Conservation (phyloP, 2,113 vertebrate species). For the Oryzias woworae region DNA sequence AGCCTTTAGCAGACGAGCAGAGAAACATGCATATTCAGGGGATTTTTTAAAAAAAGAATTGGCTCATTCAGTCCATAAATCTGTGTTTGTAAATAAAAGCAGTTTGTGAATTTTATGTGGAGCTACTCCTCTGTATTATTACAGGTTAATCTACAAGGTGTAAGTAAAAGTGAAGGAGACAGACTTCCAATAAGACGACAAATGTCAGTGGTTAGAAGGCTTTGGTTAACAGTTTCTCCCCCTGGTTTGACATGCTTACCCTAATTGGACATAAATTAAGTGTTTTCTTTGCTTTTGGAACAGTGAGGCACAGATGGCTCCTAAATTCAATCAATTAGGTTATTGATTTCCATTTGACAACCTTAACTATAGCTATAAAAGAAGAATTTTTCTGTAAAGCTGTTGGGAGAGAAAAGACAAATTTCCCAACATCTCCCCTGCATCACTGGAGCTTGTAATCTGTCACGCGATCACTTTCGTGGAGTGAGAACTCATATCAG, state of each 20-base stretch:
- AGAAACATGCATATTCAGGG: constrained; percentile 51
- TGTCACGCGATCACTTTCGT: too few relatives aligned
- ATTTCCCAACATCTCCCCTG: background rate
- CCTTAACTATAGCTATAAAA: background rate
- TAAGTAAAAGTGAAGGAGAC: background rate
- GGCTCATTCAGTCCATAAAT: constrained; percentile 16
- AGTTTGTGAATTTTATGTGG: background rate
- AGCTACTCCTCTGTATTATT: background rate
- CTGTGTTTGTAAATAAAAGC: constrained; percentile 7
- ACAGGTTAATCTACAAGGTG: background rate
- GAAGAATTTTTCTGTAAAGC: background rate
- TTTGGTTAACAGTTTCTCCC: background rate
- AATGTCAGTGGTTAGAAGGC: background rate
- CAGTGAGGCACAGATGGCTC: background rate
- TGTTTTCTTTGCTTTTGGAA: background rate
- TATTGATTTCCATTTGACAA: background rate
- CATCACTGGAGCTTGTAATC: too few relatives aligned
- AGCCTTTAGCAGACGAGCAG: constrained; percentile 34
- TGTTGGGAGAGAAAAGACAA: background rate
- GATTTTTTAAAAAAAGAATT: constrained; percentile 8
- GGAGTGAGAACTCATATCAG: too few relatives aligned
- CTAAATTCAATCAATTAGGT: background rate
- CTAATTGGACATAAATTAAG: too few relatives aligned
- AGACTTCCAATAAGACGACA: background rate
- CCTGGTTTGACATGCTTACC: too few relatives aligned